Base-by-base conservation (phyloP, 2,797 vertebrate genomes). In the Mormyrops attenuatus region DNA sequence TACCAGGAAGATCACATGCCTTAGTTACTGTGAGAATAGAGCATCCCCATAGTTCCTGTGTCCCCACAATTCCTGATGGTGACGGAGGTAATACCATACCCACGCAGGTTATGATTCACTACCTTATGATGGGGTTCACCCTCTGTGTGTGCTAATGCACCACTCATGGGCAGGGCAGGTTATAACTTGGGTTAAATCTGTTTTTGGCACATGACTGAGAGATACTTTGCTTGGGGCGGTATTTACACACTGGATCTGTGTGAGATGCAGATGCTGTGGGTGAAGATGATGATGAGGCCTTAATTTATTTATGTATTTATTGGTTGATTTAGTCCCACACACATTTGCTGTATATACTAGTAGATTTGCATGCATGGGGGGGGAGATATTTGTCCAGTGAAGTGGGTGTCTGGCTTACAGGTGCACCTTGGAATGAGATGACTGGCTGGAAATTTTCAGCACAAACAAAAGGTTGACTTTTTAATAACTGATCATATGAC, bases 261-360 rank as follows among this genome's bases (percentile, higher is more conserved):
- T 89, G 47, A 17, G 17, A 82, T 47, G 77, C 77, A 47, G 20
- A 82, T 11, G 22, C 47, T 57, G 44, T 38, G 26, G 57, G 30
- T 38, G 22, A 15, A 55, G 22, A 66, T 88, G 84, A 87, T 89
- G 26, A 90, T 22, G 91, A 89, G 53, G 60, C 90, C 88, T 88
- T 84, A 52, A 91, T 91, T 88, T 89, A 90, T 91, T 90, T 89
- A 91, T 90, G 44, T 85, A 85, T 90, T 92, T 91, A 89, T 90
- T 85, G 34, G 69, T 73, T 73, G 82, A 85, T 85, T 34, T 88
- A 85, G 66, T 86, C 55, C 53, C 88, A 88, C 80, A 44, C n/a
- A 30, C 69, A 47, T 77, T 77, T 15, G 53, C 52, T 88, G 85
- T 89, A 38, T 26, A 57, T 22, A 3, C 26, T 38, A 77, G 53